These are phyloP conservation scores for Tragelaphus scriptus DNA, from an alignment of 2,113 vertebrate species.

Conservation along the genomic window DNA sequence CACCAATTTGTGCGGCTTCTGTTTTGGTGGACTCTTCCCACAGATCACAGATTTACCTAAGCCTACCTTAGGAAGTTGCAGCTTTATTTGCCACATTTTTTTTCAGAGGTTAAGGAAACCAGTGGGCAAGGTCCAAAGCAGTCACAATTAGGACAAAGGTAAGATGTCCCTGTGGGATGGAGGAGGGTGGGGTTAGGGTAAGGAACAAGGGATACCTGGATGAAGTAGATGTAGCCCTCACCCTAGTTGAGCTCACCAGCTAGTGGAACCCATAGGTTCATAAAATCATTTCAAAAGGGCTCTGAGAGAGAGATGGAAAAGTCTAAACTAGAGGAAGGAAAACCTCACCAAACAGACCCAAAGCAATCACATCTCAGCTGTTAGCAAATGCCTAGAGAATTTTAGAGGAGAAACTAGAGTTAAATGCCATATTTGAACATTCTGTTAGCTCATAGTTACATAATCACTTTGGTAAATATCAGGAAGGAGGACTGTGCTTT, in stretches of 20 bases:
- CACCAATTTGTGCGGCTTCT: not conserved
- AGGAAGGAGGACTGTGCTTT: not conserved
- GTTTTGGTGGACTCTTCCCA: not conserved
- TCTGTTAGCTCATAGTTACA: conserved; percentile 1
- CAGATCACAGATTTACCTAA: not conserved
- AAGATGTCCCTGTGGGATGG: not conserved
- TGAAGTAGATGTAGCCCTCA: not conserved
- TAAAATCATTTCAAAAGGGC: not conserved
- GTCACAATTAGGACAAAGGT: not conserved
- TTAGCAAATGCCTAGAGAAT: conserved; percentile 88
- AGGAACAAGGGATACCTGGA: not conserved
- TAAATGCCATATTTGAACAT: not conserved
- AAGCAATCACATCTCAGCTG: conserved; percentile 85
- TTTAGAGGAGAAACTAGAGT: conserved; percentile 3
- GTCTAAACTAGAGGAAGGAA: not conserved
- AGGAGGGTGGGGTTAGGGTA: not conserved
- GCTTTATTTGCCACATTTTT: not conserved
- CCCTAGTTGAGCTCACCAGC: not conserved
- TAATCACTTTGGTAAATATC: not conserved
- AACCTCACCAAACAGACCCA: conserved; percentile 87
- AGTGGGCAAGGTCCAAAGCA: not conserved
- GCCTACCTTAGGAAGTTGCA: not conserved
- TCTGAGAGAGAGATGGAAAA: not conserved
- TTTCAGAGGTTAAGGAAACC: not conserved
- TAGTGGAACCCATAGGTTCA: not conserved